A percentile compares a stretch with the other conserved stretches of the same genome.
Evolutionary conservation across 2,797 vertebrate genomes (phyloP).

Genomic region (Rhincodon typus): DNA sequence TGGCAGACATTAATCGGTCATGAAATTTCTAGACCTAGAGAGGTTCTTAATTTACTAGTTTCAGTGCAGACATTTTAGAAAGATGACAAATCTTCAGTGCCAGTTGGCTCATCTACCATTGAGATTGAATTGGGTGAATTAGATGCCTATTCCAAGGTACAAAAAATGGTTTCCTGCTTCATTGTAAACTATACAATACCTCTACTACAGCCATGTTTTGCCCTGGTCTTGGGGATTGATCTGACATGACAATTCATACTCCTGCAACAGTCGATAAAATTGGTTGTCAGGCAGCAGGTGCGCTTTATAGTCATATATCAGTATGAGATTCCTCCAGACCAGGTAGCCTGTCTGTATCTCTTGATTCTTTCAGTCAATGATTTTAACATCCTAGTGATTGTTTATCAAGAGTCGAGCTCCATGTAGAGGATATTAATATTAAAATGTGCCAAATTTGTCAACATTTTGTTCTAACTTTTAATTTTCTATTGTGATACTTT

Average conservation of each 20-base stretch:
- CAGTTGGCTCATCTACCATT: background rate
- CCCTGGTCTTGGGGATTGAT: background rate
- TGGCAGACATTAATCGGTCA: background rate
- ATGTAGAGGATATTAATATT: background rate
- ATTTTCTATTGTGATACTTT: background rate
- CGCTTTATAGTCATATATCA: background rate
- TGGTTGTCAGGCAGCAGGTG: background rate
- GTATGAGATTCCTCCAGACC: background rate
- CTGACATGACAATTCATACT: background rate
- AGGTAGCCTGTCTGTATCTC: background rate
- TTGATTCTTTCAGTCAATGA: background rate
- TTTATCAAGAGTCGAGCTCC: background rate
- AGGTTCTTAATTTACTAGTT: background rate
- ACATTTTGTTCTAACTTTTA: conserved; percentile 18
- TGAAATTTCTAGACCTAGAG: background rate
- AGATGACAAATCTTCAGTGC: background rate
- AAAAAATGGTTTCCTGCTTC: background rate
- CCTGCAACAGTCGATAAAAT: background rate
- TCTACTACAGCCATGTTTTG: background rate
- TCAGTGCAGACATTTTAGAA: background rate
- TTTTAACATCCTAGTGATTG: background rate
- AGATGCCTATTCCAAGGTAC: background rate
- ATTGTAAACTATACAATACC: background rate
- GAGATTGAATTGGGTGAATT: background rate
- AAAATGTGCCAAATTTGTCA: background rate